Percentiles rank a stretch among this genome's conserved stretches.
Evolutionary conservation across 2,113 vertebrate species (phyloP).

Genomic region (Podarcis muralis): DNA sequence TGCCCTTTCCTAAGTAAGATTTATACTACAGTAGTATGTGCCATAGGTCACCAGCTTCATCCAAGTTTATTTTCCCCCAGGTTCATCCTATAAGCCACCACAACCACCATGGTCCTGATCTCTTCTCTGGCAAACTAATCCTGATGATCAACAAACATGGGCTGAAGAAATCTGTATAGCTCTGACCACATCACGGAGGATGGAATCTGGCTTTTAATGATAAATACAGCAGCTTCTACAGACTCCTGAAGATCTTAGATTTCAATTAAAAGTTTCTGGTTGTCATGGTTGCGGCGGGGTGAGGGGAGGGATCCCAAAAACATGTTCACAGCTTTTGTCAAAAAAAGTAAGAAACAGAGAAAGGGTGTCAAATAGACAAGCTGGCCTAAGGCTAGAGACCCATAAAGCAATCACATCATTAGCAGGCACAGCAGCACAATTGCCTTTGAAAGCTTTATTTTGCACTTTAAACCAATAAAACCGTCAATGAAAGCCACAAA

Average conservation of each 20-base stretch:
- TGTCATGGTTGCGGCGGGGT: neutral
- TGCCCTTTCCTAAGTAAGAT: neutral
- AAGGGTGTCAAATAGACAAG: neutral
- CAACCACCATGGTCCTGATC: neutral
- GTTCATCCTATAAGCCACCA: neutral
- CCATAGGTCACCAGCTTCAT: neutral
- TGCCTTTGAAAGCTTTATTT: slow-evolving; percentile 19
- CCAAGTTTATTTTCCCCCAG: neutral
- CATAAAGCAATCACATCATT: slow-evolving; percentile 18
- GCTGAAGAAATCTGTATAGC: neutral
- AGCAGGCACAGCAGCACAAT: slow-evolving; percentile 15
- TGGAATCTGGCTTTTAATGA: neutral
- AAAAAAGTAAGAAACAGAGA: neutral
- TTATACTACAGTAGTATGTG: neutral
- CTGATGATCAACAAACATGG: neutral
- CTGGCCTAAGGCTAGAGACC: neutral
- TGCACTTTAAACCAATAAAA: slow-evolving; percentile 22
- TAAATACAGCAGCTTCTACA: neutral
- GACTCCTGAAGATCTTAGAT: neutral
- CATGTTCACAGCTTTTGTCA: slow-evolving; percentile 1
- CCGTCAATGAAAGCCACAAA: neutral
- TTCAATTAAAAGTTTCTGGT: neutral
- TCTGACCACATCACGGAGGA: neutral
- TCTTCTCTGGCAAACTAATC: neutral
- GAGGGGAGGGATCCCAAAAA: neutral